Conservation (phyloP, 2,797 vertebrate genomes). For the Thalassophryne amazonica region DNA sequence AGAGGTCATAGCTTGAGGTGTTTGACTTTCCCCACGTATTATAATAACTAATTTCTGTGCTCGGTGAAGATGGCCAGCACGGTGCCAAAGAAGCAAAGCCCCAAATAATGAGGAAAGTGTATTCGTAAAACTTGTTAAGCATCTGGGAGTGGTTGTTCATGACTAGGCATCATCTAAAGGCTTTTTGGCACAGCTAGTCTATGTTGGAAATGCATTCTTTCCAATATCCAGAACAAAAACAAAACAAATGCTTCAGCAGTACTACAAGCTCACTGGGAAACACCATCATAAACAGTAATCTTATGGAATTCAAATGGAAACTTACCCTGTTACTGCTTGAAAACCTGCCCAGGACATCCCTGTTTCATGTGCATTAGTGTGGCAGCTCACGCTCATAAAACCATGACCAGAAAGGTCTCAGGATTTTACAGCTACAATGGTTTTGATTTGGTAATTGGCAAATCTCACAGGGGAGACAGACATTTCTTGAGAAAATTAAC, state of each 20-base stretch:
- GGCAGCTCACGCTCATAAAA: conserved; percentile 54
- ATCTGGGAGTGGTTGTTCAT: conserved; percentile 84
- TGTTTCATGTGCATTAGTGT: conserved; percentile 45
- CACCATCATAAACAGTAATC: conserved; percentile 71
- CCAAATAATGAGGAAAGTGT: conserved; percentile 74
- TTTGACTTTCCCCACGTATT: conserved; percentile 71
- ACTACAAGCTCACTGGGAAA: conserved; percentile 72
- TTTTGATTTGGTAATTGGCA: conserved; percentile 51
- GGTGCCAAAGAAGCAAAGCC: conserved; percentile 70
- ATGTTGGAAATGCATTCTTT: conserved; percentile 90
- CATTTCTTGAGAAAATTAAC: conserved; percentile 47
- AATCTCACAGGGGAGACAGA: conserved; percentile 24
- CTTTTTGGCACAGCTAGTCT: conserved; percentile 83
- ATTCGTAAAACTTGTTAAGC: conserved; percentile 80
- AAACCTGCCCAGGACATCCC: conserved; percentile 63
- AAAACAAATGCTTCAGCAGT: conserved; percentile 66
- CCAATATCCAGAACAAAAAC: conserved; percentile 79
- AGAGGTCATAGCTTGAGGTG: conserved; percentile 54
- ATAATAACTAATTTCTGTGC: conserved; percentile 55
- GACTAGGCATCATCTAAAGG: conserved; percentile 86
- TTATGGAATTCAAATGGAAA: conserved; percentile 70
- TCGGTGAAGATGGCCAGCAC: conserved; percentile 46
- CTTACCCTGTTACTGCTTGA: conserved; percentile 54
- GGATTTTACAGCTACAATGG: conserved; percentile 45
- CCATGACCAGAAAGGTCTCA: conserved; percentile 44